phyloP scores from a whole-genome alignment of 1,140 invertebrate genomes.

The Anastrepha obliqua region DNA sequence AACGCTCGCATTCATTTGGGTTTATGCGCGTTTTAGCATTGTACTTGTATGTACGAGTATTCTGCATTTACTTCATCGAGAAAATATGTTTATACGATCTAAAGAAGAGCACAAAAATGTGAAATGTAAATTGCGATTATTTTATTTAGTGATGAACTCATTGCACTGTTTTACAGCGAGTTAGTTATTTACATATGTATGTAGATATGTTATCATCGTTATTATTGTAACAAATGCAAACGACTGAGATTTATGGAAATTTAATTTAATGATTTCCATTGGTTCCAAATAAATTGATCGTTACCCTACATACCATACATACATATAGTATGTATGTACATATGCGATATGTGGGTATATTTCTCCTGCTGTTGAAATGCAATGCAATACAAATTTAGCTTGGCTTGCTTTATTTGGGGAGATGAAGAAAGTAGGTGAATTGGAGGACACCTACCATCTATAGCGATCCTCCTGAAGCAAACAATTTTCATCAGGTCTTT shows the following conservation, averaged over 20 bases:
- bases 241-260: background rate
- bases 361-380: too few species aligned
- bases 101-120: background rate
- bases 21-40: slow-evolving; percentile 24
- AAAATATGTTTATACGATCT: background rate
- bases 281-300: too few species aligned
- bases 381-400: too few species aligned
- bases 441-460: too few species aligned
- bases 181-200: slow-evolving; percentile 7
- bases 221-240: slow-evolving; percentile 27
- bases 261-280: background rate
- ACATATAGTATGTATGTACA: too few species aligned
- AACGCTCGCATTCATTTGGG: slow-evolving; percentile 50
- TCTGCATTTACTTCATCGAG: slow-evolving; percentile 18
- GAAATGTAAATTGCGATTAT: slow-evolving; percentile 22
- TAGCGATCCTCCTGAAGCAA: too few species aligned
- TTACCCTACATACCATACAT: too few species aligned
- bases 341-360: too few species aligned
- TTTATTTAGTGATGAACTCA: slow-evolving; percentile 34
- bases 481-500: too few species aligned
- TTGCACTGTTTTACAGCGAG: background rate
- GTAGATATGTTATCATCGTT: background rate
- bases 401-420: too few species aligned
- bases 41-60: background rate
- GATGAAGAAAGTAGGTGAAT: too few species aligned